phyloP scores from a whole-genome alignment of 2,113 vertebrate species.

The Podarcis muralis region DNA sequence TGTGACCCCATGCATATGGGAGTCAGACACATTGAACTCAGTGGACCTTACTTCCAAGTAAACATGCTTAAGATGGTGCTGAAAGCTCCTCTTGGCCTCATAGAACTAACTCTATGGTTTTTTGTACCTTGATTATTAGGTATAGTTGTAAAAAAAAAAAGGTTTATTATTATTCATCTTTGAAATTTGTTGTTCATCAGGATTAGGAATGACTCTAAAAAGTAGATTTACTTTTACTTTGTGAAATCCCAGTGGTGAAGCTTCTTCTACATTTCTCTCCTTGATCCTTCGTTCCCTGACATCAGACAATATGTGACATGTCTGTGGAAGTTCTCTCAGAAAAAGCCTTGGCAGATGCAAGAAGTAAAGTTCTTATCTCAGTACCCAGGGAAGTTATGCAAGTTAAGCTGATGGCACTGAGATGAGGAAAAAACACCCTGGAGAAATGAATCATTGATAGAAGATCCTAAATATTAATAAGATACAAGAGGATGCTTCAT shows the following conservation, averaged over 20 bases:
- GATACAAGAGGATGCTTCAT: conserved; percentile 49
- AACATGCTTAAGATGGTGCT: not conserved
- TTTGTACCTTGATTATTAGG: not conserved
- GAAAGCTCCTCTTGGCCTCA: not conserved
- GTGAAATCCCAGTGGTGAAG: not conserved
- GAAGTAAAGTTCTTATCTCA: conserved; percentile 39
- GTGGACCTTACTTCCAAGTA: not conserved
- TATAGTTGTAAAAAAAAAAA: not conserved
- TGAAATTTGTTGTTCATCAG: not conserved
- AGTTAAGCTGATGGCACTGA: conserved; percentile 42
- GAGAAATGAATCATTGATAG: conserved; percentile 71
- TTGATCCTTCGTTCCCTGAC: not conserved
- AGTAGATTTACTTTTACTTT: not conserved
- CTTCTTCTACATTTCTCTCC: not conserved
- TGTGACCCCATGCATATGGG: not conserved
- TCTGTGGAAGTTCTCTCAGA: not conserved
- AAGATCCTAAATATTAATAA: conserved; percentile 67
- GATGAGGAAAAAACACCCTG: conserved; percentile 59
- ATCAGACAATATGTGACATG: not conserved
- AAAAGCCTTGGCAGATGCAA: conserved; percentile 3
- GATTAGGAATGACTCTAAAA: not conserved
- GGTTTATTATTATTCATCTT: not conserved
- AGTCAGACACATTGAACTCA: not conserved
- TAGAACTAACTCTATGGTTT: not conserved
- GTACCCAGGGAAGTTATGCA: conserved; percentile 34